These are phyloP conservation scores for Biston betularia DNA, from an alignment of 2,888 invertebrate species.

Conservation along the genomic window DNA sequence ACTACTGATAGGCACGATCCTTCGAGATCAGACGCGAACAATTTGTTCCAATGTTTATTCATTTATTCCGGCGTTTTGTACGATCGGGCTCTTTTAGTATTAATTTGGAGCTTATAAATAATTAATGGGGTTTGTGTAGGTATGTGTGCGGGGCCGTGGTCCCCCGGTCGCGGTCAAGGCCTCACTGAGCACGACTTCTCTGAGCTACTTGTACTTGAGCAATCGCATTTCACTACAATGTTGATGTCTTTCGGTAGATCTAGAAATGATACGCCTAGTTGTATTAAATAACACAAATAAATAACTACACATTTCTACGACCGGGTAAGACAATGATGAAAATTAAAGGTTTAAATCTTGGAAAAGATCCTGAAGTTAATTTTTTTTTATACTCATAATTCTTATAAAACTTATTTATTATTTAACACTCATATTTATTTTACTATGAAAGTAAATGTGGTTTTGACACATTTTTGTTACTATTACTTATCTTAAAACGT, in stretches of 20 bases:
- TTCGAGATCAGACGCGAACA: constrained; percentile 59
- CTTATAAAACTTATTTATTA: no score
- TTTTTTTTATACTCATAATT: no score
- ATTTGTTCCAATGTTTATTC: constrained; percentile 78
- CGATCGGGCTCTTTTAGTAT: constrained; percentile 71
- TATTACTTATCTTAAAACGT: no score
- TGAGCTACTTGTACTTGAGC: constrained; percentile 43
- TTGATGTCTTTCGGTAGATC: constrained; percentile 11
- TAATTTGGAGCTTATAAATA: constrained; percentile 82
- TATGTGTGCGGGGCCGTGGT: constrained; percentile 60
- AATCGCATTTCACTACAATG: constrained; percentile 26
- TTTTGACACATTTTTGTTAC: no score
- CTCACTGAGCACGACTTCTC: constrained; percentile 59
- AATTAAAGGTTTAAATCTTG: no score
- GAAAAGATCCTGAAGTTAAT: no score
- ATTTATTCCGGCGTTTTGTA: constrained; percentile 76
- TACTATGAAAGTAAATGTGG: no score
- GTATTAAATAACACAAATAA: background rate
- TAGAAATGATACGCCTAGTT: background rate
- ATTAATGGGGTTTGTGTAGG: constrained; percentile 68
- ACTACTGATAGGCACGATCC: constrained; percentile 50
- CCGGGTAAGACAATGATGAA: no score
- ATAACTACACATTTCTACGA: background rate
- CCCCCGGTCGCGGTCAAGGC: constrained; percentile 72
- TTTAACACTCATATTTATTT: no score